A percentile compares a stretch with the other conserved stretches of the same genome.
phyloP scores from a whole-genome alignment of 2,888 invertebrate species.

The Brachyptera putata region DNA sequence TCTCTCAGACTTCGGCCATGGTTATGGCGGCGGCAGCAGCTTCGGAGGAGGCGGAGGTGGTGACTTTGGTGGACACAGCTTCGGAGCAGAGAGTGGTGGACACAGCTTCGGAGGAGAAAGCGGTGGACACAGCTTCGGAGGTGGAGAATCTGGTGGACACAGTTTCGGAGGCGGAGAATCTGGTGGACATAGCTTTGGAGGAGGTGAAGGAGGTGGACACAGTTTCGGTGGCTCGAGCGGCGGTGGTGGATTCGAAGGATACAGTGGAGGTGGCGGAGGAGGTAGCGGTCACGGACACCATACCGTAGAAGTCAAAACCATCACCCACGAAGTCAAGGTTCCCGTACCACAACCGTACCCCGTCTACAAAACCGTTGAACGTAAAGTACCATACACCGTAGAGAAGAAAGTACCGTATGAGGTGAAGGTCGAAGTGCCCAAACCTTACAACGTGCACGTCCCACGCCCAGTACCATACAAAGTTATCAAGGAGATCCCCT shows the following conservation, averaged over 20 bases:
- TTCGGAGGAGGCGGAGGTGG: not conserved
- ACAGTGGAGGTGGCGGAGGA: not conserved
- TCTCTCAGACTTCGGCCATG: constrained; percentile 23
- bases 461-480: constrained; percentile 60
- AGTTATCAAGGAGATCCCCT: constrained; percentile 31
- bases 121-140: not conserved
- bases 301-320: constrained; percentile 36
- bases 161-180: not conserved
- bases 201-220: not conserved
- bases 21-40: constrained; percentile 12
- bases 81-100: not conserved
- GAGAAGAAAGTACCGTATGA: constrained; percentile 56
- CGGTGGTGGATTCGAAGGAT: not conserved
- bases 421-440: constrained; percentile 33
- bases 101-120: not conserved
- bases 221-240: not conserved
- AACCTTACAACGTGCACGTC: constrained; percentile 60
- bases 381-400: constrained; percentile 64
- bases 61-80: not conserved
- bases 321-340: constrained; percentile 69
- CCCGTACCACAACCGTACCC: constrained; percentile 67
- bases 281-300: constrained; percentile 12
- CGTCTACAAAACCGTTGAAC: constrained; percentile 56
- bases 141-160: not conserved
- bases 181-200: not conserved